Conservation (phyloP, 2,113 vertebrate genomes). For the Bettongia penicillata region DNA sequence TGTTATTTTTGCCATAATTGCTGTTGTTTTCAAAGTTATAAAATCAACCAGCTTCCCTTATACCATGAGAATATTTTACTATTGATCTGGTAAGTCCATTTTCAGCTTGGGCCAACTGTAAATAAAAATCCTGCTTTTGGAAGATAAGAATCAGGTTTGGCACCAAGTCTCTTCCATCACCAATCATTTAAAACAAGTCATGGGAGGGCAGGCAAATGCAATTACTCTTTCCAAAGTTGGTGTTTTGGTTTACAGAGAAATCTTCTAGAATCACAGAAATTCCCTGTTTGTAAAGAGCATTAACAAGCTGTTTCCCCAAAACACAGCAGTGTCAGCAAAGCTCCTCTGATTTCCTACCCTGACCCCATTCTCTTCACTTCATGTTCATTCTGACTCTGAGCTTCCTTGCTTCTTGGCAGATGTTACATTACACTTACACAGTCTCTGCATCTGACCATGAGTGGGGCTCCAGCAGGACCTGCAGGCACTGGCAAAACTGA, state of each 20-base stretch:
- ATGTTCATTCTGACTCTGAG: neutral
- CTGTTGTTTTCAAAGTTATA: neutral
- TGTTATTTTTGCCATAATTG: neutral
- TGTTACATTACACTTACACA: slow-evolving; percentile 98
- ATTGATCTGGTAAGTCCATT: neutral
- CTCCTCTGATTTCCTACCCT: neutral
- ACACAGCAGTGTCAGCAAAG: too few relatives aligned
- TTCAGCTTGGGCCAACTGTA: slow-evolving; percentile 3
- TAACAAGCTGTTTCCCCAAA: neutral
- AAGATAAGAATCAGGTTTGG: slow-evolving; percentile 11
- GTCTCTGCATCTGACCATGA: slow-evolving; percentile 96
- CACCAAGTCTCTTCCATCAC: neutral
- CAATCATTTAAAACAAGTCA: slow-evolving; percentile 16
- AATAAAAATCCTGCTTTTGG: slow-evolving; percentile 4
- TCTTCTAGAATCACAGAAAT: neutral
- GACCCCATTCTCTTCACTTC: neutral
- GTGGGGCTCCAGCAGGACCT: slow-evolving; percentile 93
- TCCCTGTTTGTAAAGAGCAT: neutral
- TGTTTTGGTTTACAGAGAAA: neutral
- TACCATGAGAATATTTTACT: neutral
- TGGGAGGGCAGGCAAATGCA: neutral
- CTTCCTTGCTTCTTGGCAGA: slow-evolving; percentile 77
- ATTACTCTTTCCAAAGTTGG: neutral
- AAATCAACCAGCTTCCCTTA: slow-evolving; percentile 15
- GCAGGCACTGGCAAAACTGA: slow-evolving; percentile 98